Evolutionary conservation across 2,113 vertebrate genomes (phyloP).

Genomic region (Ramphastos sulfuratus): DNA sequence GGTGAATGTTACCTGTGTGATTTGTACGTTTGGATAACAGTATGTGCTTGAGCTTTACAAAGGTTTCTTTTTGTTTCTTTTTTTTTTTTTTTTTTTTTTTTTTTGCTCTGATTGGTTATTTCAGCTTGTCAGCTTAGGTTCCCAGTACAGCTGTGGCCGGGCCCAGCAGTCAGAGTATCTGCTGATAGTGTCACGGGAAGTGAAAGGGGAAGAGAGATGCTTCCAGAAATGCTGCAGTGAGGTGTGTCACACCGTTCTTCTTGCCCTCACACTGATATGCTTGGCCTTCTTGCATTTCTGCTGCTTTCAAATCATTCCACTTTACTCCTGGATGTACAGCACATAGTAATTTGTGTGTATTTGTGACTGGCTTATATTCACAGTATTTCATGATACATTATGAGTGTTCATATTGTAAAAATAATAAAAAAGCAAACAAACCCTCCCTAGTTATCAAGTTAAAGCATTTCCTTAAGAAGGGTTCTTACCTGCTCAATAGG

Average conservation of each 20-base stretch:
- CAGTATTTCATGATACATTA: slow-evolving; percentile 15
- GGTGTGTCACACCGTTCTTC: slow-evolving; percentile 86
- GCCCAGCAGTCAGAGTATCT: slow-evolving; percentile 95
- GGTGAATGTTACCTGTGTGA: slow-evolving; percentile 29
- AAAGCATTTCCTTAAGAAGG: background rate
- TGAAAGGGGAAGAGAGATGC: slow-evolving; percentile 91
- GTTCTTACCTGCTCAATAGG: background rate
- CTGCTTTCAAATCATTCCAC: slow-evolving; percentile 67
- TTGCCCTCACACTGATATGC: slow-evolving; percentile 77
- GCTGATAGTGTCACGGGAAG: slow-evolving; percentile 94
- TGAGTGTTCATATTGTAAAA: slow-evolving; percentile 43
- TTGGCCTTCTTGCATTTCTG: slow-evolving; percentile 74
- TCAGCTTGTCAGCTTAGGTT: slow-evolving; percentile 94
- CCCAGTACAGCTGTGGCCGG: slow-evolving; percentile 82
- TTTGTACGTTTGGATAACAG: slow-evolving; percentile 26
- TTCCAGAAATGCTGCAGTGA: slow-evolving; percentile 88
- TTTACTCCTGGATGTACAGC: slow-evolving; percentile 54
- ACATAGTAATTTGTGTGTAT: slow-evolving; percentile 57
- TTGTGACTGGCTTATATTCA: slow-evolving; percentile 56
- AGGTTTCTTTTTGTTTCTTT: slow-evolving; percentile 52
- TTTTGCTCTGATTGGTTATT: slow-evolving; percentile 84
- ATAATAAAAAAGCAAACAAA: background rate
- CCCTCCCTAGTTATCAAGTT: background rate
- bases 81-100: too few relatives aligned
- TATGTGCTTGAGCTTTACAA: slow-evolving; percentile 60